Evolutionary conservation across 2,113 vertebrate species (phyloP), one percentile per base, ranked within the genome.

Genomic region (Rhizomys pruinosus): DNA sequence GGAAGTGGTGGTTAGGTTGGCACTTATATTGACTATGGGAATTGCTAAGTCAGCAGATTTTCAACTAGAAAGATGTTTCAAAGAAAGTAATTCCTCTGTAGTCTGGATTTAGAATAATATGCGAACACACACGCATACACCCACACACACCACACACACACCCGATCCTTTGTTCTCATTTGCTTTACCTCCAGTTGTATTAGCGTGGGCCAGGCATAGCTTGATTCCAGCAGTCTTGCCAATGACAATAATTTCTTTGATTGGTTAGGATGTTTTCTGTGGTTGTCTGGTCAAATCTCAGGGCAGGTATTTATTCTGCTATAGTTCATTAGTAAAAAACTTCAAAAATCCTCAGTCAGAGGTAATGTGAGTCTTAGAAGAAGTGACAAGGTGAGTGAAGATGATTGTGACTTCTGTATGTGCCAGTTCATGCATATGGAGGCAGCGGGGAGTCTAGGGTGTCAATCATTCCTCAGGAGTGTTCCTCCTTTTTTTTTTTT

Each of bases 191-290:
- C 59, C 29, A 47, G 69, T 74, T 90, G 47, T 22, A 52, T 12
- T 72, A 37, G 39, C 37, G 15, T 84, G 57, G 23, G 47, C 80
- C 55, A 81, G 84, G 47, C 55, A 7, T 91, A 44, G 37, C n/a
- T 2, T 76, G 23, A 77, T 79, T 87, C n/a, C 52, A 85, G 37
- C 13, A 87, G 71, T 69, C 84, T 93, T 55, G 39, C 29, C 66
- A 91, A 7, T 87, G 85, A 61, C 69, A 84, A 3, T 91, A 19
- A 39, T 39, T 88, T 71, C 59, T 37, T 88, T 81, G 55, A 44
- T 89, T 59, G 80, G 29, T 90, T 94, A 61, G 69, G 29, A 76
- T 13, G 17, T 87, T 93, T 95, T 71, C 59, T 29, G 61, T 89
- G 23, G 44, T 29, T 94, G 39, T 44, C 52, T 80, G 52, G 37